Percentiles rank a stretch among this genome's conserved stretches.
phyloP scores from a whole-genome alignment of 2,888 invertebrate species.

The Cryptophagus acutangulus region DNA sequence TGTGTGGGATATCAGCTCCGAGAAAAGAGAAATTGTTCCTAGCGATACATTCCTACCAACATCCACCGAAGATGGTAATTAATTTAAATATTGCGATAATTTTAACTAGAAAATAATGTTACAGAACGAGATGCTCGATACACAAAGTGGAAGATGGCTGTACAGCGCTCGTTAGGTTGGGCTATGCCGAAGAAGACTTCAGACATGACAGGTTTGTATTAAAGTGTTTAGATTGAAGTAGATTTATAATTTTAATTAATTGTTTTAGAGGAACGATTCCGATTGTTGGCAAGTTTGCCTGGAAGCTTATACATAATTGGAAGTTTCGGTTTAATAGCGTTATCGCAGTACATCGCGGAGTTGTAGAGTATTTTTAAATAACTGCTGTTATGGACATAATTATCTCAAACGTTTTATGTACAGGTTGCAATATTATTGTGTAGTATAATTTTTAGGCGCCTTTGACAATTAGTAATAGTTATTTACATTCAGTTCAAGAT shows the following conservation, averaged over 20 bases:
- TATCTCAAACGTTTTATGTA: no score
- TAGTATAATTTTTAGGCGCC: no score
- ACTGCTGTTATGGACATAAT: no score
- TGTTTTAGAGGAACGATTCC: conserved; percentile 72
- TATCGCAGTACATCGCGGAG: conserved; percentile 43
- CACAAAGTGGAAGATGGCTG: conserved; percentile 93
- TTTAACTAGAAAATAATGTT: conserved; percentile 2
- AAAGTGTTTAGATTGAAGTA: background rate
- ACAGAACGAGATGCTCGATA: conserved; percentile 72
- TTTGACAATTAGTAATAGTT: no score
- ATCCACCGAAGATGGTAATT: conserved; percentile 67
- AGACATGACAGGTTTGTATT: conserved; percentile 63
- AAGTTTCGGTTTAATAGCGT: conserved; percentile 63
- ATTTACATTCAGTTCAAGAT: no score
- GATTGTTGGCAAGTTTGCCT: conserved; percentile 73
- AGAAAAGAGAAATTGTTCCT: conserved; percentile 55
- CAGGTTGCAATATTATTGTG: no score
- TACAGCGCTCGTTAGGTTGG: conserved; percentile 88
- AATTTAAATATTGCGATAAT: background rate
- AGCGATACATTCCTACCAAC: conserved; percentile 78
- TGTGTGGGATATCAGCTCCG: conserved; percentile 63
- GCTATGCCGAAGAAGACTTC: conserved; percentile 67
- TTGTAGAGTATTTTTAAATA: no score
- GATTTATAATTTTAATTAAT: conserved; percentile 32
- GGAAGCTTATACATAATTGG: conserved; percentile 68